Evolutionary conservation across 2,797 vertebrate genomes (phyloP).

Genomic region (Hapalemur alaotrensis): DNA sequence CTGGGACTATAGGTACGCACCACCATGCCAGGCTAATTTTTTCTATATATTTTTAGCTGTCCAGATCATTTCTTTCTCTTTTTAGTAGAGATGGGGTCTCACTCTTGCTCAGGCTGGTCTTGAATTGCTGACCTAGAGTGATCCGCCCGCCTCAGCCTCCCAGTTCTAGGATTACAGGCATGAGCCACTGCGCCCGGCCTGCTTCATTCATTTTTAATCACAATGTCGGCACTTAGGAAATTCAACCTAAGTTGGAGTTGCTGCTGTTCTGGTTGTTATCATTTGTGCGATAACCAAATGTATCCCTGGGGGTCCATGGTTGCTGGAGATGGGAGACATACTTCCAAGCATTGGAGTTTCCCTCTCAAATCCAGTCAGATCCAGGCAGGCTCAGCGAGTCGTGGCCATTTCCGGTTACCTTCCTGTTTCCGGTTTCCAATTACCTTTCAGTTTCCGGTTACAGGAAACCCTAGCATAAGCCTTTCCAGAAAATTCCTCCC

Average conservation of each 20-base stretch:
- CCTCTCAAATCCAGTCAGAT: neutral
- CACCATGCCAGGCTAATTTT: too few species aligned
- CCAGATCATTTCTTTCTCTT: too few species aligned
- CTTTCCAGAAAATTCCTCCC: neutral
- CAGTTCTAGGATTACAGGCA: too few species aligned
- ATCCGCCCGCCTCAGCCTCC: too few species aligned
- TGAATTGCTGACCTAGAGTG: too few species aligned
- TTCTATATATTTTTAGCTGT: too few species aligned
- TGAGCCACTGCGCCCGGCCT: too few species aligned
- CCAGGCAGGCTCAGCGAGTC: neutral
- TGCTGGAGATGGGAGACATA: neutral
- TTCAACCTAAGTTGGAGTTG: neutral
- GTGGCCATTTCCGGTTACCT: neutral
- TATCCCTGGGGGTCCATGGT: neutral
- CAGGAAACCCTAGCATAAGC: neutral
- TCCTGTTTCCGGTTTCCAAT: too few species aligned
- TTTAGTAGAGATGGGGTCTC: too few species aligned
- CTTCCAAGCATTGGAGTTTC: neutral
- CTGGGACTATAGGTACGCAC: too few species aligned
- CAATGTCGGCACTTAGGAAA: neutral
- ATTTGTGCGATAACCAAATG: neutral
- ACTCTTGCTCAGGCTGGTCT: too few species aligned
- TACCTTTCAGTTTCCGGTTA: too few species aligned
- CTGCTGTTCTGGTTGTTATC: neutral
- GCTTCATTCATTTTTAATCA: neutral